These are phyloP conservation scores for Neodiprion pinetum DNA, from an alignment of 1,140 invertebrate genomes.

Conservation along the genomic window DNA sequence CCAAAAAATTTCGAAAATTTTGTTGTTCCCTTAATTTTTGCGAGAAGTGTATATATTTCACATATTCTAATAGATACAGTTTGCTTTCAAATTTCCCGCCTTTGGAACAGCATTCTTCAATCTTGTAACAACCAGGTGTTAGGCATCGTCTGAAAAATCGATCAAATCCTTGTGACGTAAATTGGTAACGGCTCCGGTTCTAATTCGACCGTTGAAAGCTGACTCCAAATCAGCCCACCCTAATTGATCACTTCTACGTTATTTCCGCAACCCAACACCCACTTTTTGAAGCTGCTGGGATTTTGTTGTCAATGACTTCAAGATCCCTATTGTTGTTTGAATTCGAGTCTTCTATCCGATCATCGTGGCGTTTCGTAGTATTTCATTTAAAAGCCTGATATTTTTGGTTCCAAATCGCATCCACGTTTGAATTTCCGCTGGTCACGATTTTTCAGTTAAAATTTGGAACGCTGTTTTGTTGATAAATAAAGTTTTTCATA, in stretches of 20 bases:
- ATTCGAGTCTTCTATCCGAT: not conserved
- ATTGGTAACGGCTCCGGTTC: constrained; percentile 22
- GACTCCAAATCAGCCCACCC: constrained; percentile 14
- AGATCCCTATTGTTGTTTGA: constrained; percentile 2
- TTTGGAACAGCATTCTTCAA: constrained; percentile 8
- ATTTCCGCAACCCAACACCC: not conserved
- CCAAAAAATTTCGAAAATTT: no score
- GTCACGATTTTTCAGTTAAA: not conserved
- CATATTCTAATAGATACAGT: not conserved
- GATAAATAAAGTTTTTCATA: no score
- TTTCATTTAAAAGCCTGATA: constrained; percentile 1
- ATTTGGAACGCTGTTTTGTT: not conserved
- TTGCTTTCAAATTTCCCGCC: constrained; percentile 27
- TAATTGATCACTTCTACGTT: constrained; percentile 1
- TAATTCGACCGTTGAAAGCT: constrained; percentile 6
- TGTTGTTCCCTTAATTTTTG: no score
- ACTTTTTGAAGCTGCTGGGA: constrained; percentile 5
- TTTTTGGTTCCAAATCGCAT: constrained; percentile 13
- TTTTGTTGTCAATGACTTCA: not conserved
- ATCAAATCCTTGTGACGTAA: constrained; percentile 20
- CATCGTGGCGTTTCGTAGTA: not conserved
- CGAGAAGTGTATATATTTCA: no score
- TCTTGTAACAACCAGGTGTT: constrained; percentile 3
- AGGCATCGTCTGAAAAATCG: constrained; percentile 15
- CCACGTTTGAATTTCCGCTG: not conserved